phyloP scores from a whole-genome alignment of 2,888 invertebrate species.

The Eurois occulta region DNA sequence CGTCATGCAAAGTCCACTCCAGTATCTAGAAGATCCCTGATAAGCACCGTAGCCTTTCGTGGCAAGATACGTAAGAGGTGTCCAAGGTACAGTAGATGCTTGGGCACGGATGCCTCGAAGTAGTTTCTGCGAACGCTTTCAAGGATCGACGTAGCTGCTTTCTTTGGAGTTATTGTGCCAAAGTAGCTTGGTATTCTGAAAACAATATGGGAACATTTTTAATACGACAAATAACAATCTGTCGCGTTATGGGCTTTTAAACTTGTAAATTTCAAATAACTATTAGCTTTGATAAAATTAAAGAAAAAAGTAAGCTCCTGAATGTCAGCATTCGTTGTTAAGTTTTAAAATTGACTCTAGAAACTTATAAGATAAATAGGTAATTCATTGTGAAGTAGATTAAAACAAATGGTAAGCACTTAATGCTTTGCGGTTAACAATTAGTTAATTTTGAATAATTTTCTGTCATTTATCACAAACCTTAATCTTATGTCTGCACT shows the following conservation, averaged over 20 bases:
- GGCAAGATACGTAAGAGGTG: slow-evolving; percentile 91
- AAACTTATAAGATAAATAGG: background rate
- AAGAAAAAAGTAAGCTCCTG: background rate
- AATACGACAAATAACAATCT: background rate
- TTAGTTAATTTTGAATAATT: background rate
- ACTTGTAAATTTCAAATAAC: background rate
- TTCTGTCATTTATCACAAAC: slow-evolving; percentile 74
- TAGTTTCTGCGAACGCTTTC: slow-evolving; percentile 92
- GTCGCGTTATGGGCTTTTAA: background rate
- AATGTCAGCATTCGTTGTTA: background rate
- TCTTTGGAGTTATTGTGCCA: slow-evolving; percentile 91
- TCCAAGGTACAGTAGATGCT: slow-evolving; percentile 90
- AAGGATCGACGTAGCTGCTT: slow-evolving; percentile 91
- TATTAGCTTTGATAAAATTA: background rate
- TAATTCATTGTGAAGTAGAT: background rate
- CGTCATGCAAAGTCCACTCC: slow-evolving; percentile 91
- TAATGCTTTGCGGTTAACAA: slow-evolving; percentile 3
- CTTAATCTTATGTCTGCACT: slow-evolving; percentile 90
- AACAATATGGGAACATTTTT: slow-evolving; percentile 7
- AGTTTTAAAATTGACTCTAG: background rate
- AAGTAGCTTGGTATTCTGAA: slow-evolving; percentile 92
- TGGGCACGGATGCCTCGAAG: slow-evolving; percentile 92
- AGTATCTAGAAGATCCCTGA: slow-evolving; percentile 91
- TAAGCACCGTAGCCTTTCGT: slow-evolving; percentile 90
- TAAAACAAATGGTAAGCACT: background rate